Evolutionary conservation across 2,888 invertebrate genomes (phyloP).

Genomic region (Eulithis prunata): DNA sequence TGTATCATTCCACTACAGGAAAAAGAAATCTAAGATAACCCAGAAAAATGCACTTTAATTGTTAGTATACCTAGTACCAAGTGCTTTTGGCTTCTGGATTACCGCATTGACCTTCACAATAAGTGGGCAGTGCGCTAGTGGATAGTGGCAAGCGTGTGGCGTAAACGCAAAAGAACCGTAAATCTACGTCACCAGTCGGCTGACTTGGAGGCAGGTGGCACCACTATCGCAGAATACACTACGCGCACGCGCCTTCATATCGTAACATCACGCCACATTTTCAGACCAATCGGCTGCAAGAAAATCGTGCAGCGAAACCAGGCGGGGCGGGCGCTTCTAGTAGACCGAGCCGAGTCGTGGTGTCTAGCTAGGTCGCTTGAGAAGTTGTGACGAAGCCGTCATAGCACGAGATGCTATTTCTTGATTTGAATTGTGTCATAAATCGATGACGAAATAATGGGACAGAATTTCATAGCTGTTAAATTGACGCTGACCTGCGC

Average conservation of each 20-base stretch:
- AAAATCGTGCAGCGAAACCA: conserved; percentile 60
- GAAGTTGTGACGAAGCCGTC: conserved; percentile 34
- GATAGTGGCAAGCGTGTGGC: conserved; percentile 38
- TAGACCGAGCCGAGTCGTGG: conserved; percentile 13
- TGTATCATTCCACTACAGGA: too few species aligned
- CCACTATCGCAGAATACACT: conserved; percentile 56
- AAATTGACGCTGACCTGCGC: conserved; percentile 38
- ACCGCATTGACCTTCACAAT: conserved; percentile 58
- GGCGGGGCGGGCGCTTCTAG: conserved; percentile 13
- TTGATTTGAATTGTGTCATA: conserved; percentile 45
- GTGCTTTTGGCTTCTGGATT: conserved; percentile 40
- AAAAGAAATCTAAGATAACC: too few species aligned
- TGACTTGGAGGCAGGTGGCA: conserved; percentile 58
- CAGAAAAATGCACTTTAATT: too few species aligned
- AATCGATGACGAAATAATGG: conserved; percentile 51
- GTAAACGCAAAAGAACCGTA: conserved; percentile 52
- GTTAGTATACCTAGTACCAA: too few species aligned
- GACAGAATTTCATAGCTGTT: conserved; percentile 7
- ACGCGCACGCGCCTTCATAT: conserved; percentile 50
- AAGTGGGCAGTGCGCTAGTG: conserved; percentile 45
- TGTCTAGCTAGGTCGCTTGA: conserved; percentile 14
- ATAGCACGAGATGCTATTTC: conserved; percentile 37
- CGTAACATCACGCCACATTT: conserved; percentile 72
- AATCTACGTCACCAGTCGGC: conserved; percentile 54
- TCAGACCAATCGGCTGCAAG: conserved; percentile 67